Conservation (phyloP, 2,797 vertebrate species). For the Hypotaenidia okinawae region DNA sequence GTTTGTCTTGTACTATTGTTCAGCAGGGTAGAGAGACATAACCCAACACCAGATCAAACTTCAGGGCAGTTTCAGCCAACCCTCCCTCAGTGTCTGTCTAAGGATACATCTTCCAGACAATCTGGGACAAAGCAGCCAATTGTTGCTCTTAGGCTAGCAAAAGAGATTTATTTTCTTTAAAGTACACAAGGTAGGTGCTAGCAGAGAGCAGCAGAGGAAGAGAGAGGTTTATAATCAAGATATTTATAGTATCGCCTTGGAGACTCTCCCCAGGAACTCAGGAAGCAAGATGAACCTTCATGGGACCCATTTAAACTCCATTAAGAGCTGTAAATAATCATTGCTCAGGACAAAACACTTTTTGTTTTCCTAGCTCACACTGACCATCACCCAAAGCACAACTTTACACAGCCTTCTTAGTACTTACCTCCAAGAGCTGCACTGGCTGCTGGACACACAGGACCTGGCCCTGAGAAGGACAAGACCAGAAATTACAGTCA, state of each 20-base stretch:
- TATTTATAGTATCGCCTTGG: background rate
- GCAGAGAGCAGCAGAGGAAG: background rate
- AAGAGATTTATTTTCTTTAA: background rate
- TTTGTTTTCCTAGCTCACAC: background rate
- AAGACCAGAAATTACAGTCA: background rate
- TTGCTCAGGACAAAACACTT: background rate
- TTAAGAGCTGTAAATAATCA: background rate
- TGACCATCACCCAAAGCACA: background rate
- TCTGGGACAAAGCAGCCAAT: background rate
- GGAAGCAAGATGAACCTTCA: background rate
- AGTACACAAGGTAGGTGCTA: background rate
- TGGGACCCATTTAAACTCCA: background rate
- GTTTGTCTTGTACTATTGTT: background rate
- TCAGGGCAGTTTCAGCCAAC: background rate
- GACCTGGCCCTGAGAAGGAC: background rate
- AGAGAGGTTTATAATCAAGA: background rate
- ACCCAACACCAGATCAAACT: background rate
- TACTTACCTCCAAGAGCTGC: background rate
- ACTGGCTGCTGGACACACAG: background rate
- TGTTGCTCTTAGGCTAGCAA: background rate
- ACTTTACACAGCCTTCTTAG: background rate
- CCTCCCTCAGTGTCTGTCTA: background rate
- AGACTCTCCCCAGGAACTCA: background rate
- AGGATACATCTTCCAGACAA: background rate
- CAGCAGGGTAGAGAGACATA: background rate